These are phyloP conservation scores for Agriopis leucophaearia DNA, from an alignment of 2,888 invertebrate genomes.

Conservation along the genomic window DNA sequence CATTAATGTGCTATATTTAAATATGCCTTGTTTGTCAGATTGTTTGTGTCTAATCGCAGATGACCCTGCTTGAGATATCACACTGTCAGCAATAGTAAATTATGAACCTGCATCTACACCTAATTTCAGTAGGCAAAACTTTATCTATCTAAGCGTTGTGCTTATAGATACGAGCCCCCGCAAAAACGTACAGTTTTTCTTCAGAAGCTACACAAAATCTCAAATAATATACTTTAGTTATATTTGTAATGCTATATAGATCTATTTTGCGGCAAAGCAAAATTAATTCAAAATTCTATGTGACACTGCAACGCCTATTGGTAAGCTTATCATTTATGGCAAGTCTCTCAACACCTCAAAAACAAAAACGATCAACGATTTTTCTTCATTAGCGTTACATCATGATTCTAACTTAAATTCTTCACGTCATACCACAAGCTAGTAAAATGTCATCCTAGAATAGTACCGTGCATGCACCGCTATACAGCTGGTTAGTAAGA, in stretches of 20 bases:
- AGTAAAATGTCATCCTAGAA: slow-evolving; percentile 66
- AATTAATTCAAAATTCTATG: too few relatives aligned
- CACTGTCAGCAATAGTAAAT: slow-evolving; percentile 16
- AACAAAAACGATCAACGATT: not conserved
- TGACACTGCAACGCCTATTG: too few relatives aligned
- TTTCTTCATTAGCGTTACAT: not conserved
- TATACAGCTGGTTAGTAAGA: slow-evolving; percentile 82
- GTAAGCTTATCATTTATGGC: too few relatives aligned
- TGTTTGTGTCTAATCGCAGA: slow-evolving; percentile 31
- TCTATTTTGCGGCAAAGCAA: too few relatives aligned
- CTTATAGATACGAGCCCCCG: too few relatives aligned
- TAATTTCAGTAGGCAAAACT: not conserved
- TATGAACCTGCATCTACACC: slow-evolving; percentile 1
- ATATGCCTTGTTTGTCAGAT: slow-evolving; percentile 48
- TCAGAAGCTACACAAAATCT: too few relatives aligned
- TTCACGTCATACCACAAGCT: slow-evolving; percentile 27
- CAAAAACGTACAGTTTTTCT: too few relatives aligned
- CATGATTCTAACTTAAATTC: not conserved
- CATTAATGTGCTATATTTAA: slow-evolving; percentile 65
- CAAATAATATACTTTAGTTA: too few relatives aligned
- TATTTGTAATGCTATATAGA: too few relatives aligned
- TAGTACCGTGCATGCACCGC: slow-evolving; percentile 57
- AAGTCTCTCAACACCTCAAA: not conserved
- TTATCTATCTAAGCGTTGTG: too few relatives aligned
- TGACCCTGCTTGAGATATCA: slow-evolving; percentile 26